Base-by-base conservation (phyloP, 2,797 vertebrate genomes). In the Oreortyx pictus region DNA sequence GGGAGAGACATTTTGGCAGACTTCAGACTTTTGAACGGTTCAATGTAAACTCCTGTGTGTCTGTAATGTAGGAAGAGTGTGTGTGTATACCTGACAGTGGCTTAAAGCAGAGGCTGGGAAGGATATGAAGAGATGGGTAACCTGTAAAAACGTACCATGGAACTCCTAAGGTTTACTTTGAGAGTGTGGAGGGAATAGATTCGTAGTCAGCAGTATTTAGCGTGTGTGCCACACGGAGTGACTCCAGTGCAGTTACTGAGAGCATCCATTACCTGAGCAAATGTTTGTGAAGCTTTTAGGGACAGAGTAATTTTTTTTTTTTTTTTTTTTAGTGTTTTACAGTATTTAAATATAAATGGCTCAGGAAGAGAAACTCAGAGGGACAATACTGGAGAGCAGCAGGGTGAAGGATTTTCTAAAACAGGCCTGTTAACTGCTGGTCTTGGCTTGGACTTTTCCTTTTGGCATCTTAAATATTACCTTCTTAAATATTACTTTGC, bases 61-160 rank as follows among this genome's bases (percentile, higher is more conserved):
- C 22, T 25, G 6, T n/a, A 3, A 52, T 25, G 31, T 33, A 17
- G 64, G 18, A 66, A 57, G 54, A 3, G 29, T 2, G 0, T 2
- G 0, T 3, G 22, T 17, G 2, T 2, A 0, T n/a, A 10, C 7
- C 57, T 41, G 52, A 52, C 73, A 52, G 9, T 8, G 70, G 37
- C 49, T 66, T 66, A 16, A 64, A 64, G 50, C 6, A 11, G 62
- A 70, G 73, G 12, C 10, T 20, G 52, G 49, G 23, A 60, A 14
- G 44, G 37, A 41, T 44, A 44, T 14, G 41, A 27, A 39, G 61
- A 9, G 29, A 31, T 56, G 2, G 35, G 37, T n/a, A 79, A 50
- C 50, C 41, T 54, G 43, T 20, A 33, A 62, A 68, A 16, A 7
- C 3, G 54, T 47, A 5, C 47, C 4, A 0, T 8, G 31, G 66